A percentile compares a stretch with the other conserved stretches of the same genome.
Conservation (phyloP, 1,140 invertebrate genomes). For the Scaptomyza graminum region DNA sequence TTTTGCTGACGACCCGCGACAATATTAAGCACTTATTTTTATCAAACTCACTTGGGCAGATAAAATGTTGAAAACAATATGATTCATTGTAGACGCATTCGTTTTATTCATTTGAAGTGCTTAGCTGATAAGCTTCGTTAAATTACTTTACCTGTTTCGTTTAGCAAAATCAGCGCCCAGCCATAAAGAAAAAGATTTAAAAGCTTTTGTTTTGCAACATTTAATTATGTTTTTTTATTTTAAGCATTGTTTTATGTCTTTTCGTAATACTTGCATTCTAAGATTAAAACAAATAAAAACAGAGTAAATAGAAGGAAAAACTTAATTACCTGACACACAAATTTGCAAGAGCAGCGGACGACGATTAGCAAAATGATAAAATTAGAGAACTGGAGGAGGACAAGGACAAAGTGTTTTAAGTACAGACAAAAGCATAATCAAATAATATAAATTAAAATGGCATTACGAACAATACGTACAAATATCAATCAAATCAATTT, state of each 20-base stretch:
- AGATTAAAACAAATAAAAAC: conserved; percentile 56
- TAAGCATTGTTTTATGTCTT: conserved; percentile 60
- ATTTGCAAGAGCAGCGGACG: conserved; percentile 30
- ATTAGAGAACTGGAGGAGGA: conserved; percentile 39
- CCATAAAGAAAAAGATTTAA: conserved; percentile 27
- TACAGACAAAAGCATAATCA: conserved; percentile 43
- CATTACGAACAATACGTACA: conserved; percentile 47
- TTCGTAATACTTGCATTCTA: conserved; percentile 75
- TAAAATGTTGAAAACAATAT: conserved; percentile 19
- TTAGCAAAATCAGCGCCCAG: conserved; percentile 15
- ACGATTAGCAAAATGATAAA: conserved; percentile 15
- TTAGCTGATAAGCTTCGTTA: conserved; percentile 36
- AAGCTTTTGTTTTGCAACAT: conserved; percentile 32
- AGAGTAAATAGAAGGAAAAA: conserved; percentile 35
- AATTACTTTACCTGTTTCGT: conserved; percentile 17
- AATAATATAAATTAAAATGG: conserved; percentile 40
- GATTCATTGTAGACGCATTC: conserved; percentile 13
- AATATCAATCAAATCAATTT: conserved; percentile 68
- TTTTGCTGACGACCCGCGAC: conserved; percentile 1
- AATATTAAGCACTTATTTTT: conserved; percentile 19
- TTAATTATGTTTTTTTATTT: conserved; percentile 47
- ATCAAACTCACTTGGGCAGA: conserved; percentile 23
- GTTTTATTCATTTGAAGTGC: conserved; percentile 1
- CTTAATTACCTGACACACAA: conserved; percentile 39
- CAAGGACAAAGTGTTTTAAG: conserved; percentile 39